These are phyloP conservation scores for Acanthochromis polyacanthus DNA, from an alignment of 2,113 vertebrate genomes.

Conservation along the genomic window DNA sequence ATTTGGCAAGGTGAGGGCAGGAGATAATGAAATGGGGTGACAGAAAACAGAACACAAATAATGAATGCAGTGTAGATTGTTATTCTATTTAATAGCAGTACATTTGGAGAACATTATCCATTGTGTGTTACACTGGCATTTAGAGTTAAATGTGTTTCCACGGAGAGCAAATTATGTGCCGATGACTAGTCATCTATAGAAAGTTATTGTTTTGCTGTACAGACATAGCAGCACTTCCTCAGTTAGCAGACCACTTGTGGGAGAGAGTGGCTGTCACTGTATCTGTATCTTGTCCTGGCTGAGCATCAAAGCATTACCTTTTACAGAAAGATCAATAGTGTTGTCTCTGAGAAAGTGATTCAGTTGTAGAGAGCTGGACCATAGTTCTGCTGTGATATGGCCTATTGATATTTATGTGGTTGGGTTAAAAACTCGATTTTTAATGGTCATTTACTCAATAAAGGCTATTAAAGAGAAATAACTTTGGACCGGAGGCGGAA, in stretches of 20 bases:
- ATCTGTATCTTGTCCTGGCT: conserved; percentile 51
- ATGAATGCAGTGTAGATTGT: conserved; percentile 25
- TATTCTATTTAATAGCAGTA: conserved; percentile 26
- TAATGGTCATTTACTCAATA: conserved; percentile 83
- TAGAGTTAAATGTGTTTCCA: conserved; percentile 25
- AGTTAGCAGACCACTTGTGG: conserved; percentile 42
- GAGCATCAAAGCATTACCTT: conserved; percentile 73
- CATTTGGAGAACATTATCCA: conserved; percentile 27
- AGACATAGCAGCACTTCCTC: conserved; percentile 22
- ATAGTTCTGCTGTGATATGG: conserved; percentile 64
- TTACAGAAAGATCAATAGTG: conserved; percentile 82
- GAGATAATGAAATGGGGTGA: conserved; percentile 55
- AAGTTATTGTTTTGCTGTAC: conserved; percentile 25
- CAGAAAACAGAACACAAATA: conserved; percentile 37
- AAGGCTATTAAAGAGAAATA: conserved; percentile 79
- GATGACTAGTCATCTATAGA: conserved; percentile 10
- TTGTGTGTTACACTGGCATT: conserved; percentile 19
- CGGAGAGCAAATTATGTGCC: background rate
- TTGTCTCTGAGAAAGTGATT: conserved; percentile 79
- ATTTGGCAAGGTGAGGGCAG: conserved; percentile 37
- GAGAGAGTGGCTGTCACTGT: conserved; percentile 50
- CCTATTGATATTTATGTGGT: conserved; percentile 82
- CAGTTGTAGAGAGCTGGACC: conserved; percentile 71
- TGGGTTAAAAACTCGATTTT: conserved; percentile 82
- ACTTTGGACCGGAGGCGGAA: conserved; percentile 56